Percentiles rank a stretch among this genome's conserved stretches.
These are phyloP conservation scores for Luperina nickerlii DNA, from an alignment of 2,888 invertebrate genomes.

Conservation along the genomic window DNA sequence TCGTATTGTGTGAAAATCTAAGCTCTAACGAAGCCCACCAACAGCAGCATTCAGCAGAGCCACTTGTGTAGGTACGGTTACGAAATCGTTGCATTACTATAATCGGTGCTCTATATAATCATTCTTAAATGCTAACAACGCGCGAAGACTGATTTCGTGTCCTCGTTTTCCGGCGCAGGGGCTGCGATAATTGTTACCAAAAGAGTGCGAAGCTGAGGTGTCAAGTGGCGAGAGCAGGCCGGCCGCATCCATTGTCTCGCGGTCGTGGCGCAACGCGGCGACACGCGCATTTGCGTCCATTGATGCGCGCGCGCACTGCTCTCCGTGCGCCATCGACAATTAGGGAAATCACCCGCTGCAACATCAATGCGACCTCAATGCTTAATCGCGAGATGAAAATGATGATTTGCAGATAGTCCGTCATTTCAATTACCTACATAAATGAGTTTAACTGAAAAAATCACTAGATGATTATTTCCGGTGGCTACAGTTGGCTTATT, in stretches of 20 bases:
- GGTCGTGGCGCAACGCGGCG: constrained; percentile 84
- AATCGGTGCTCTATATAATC: constrained; percentile 53
- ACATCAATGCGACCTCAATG: constrained; percentile 84
- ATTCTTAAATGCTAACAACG: constrained; percentile 70
- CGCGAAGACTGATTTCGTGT: constrained; percentile 71
- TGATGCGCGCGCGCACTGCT: constrained; percentile 78
- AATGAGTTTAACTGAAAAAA: constrained; percentile 83
- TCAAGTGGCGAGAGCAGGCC: constrained; percentile 77
- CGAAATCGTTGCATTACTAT: constrained; percentile 61
- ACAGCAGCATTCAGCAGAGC: constrained; percentile 13
- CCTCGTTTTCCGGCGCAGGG: constrained; percentile 79
- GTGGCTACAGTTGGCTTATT: constrained; percentile 79
- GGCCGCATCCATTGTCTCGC: constrained; percentile 79
- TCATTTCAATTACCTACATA: constrained; percentile 81
- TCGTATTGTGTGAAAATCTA: constrained; percentile 27
- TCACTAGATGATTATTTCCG: constrained; percentile 86
- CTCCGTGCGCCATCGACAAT: constrained; percentile 73
- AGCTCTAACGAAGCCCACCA: constrained; percentile 7
- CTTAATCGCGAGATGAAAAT: constrained; percentile 86
- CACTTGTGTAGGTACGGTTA: constrained; percentile 30
- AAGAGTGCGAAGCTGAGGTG: constrained; percentile 79
- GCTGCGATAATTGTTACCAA: constrained; percentile 81
- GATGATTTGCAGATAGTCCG: constrained; percentile 82
- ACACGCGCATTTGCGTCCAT: constrained; percentile 87
- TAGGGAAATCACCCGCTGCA: constrained; percentile 82